A percentile compares a stretch with the other conserved stretches of the same genome.
Evolutionary conservation across 2,797 vertebrate species (phyloP).

Genomic region (Lophius americanus): DNA sequence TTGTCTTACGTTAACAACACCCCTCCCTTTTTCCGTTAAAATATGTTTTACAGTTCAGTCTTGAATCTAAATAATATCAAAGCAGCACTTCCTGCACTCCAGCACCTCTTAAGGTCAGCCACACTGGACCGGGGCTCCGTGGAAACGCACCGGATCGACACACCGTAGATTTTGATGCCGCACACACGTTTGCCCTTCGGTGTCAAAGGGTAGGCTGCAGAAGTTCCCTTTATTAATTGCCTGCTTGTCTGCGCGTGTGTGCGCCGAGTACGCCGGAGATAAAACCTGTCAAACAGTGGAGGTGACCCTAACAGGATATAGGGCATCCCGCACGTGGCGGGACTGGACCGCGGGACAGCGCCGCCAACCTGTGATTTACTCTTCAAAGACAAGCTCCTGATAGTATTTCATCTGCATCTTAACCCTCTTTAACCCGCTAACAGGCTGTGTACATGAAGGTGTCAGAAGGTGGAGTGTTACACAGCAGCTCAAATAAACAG

Average conservation of each 20-base stretch:
- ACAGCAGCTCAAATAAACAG: constrained; percentile 79
- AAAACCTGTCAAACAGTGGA: constrained; percentile 82
- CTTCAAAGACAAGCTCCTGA: constrained; percentile 78
- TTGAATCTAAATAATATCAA: constrained; percentile 5
- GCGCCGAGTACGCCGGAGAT: constrained; percentile 57
- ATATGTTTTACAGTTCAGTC: neutral
- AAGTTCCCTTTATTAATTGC: constrained; percentile 77
- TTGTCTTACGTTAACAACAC: too few species aligned
- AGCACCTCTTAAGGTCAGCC: constrained; percentile 10
- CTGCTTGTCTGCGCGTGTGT: constrained; percentile 37
- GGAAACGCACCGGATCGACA: constrained; percentile 55
- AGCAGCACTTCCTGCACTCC: neutral
- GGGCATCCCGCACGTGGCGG: constrained; percentile 75
- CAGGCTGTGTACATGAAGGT: constrained; percentile 73
- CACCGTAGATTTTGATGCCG: constrained; percentile 48
- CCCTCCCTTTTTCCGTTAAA: too few species aligned
- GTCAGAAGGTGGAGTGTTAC: constrained; percentile 69
- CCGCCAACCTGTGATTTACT: constrained; percentile 76
- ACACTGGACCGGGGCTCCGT: constrained; percentile 34
- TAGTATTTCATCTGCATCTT: constrained; percentile 79
- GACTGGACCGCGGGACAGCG: constrained; percentile 67
- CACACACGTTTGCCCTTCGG: constrained; percentile 60
- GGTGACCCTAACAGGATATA: constrained; percentile 72
- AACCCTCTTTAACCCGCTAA: constrained; percentile 76
- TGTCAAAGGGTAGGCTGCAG: constrained; percentile 77